Evolutionary conservation across 2,113 vertebrate species (phyloP), one percentile per base, ranked within the genome.

Genomic region (Trematomus loennbergii): DNA sequence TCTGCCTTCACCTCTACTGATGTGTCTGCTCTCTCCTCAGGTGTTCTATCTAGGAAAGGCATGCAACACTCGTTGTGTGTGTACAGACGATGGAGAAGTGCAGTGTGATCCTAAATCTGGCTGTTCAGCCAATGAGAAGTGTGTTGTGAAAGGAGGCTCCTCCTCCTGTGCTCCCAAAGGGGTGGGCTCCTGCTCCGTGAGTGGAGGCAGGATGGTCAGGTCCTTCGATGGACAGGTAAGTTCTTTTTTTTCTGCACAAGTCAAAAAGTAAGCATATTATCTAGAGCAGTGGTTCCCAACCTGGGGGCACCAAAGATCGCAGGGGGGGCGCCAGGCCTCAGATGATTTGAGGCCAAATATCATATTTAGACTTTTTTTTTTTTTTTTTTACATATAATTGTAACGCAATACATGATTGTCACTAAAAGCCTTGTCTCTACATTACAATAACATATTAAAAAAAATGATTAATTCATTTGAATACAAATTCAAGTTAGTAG

Each of bases 161-260:
- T 29, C 57, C 54, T 33, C 78, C 8, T 85, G 83, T 46, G 0
- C 33, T 25, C 77, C 72, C 29, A 62, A 3, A 49, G 50, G 57
- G 13, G 0, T 40, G 5, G 72, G 48, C 9, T 81, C 78, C 72
- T 85, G 83, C 50, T 81, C 78, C 36, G 62, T 85, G 48, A 62
- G 50, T 12, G 83, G 83, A 15, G 48, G 45, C 40, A 40, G 66
- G 5, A 36, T 13, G 5, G 17, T 81, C 53, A 9, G 33, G 12
- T 57, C 83, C 17, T 85, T 72, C 46, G 83, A 85, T 25, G 78
- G 78, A 33, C 15, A 81, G 83, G 83, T 85, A 57, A 40, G 2
- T 16, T 40, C 49, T 10, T 62, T 33, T 36, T 58, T 25, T 48
- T 12, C 15, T 60, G 16, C 16, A 4, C 22, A 2, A 70, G 2